Percentiles rank a stretch among this genome's conserved stretches.
Evolutionary conservation across 2,797 vertebrate species (phyloP).

Genomic region (Nasua narica): DNA sequence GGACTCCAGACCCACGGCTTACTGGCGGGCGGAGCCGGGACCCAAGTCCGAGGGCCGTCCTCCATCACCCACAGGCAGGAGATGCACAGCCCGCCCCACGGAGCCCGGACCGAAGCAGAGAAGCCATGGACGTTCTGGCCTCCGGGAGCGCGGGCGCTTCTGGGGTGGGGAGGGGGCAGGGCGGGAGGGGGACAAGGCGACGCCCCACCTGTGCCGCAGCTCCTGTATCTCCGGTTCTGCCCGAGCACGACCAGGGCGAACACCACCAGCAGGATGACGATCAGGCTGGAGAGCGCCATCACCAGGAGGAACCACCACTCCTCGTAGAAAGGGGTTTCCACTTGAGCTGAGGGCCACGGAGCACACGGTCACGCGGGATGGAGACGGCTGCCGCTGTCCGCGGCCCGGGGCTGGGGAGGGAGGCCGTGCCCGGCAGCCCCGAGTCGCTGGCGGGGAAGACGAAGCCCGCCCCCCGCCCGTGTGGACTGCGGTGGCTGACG

Average conservation of each 20-base stretch:
- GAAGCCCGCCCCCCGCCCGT: rapidly evolving
- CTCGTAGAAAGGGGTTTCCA: slow-evolving; percentile 92
- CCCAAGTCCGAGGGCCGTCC: rapidly evolving
- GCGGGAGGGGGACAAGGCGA: rapidly evolving
- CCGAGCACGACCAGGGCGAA: slow-evolving; percentile 91
- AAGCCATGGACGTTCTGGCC: rapidly evolving
- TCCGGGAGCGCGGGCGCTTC: rapidly evolving
- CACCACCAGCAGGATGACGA: slow-evolving; percentile 91
- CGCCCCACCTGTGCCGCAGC: slow-evolving; percentile 87
- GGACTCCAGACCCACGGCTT: neutral
- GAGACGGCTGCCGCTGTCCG: neutral
- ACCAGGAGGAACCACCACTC: slow-evolving; percentile 98
- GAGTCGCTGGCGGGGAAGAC: rapidly evolving
- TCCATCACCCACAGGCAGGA: neutral
- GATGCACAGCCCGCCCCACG: rapidly evolving
- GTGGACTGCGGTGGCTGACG: rapidly evolving
- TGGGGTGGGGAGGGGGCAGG: rapidly evolving
- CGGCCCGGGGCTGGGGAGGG: neutral
- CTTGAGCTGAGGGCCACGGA: slow-evolving; percentile 84
- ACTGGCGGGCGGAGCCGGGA: neutral
- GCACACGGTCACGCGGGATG: rapidly evolving
- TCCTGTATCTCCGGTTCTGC: slow-evolving; percentile 92
- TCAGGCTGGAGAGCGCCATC: slow-evolving; percentile 91
- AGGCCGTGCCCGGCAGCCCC: neutral
- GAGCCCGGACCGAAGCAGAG: neutral